phyloP scores from a whole-genome alignment of 1,140 invertebrate species.

The Idris sp. region DNA sequence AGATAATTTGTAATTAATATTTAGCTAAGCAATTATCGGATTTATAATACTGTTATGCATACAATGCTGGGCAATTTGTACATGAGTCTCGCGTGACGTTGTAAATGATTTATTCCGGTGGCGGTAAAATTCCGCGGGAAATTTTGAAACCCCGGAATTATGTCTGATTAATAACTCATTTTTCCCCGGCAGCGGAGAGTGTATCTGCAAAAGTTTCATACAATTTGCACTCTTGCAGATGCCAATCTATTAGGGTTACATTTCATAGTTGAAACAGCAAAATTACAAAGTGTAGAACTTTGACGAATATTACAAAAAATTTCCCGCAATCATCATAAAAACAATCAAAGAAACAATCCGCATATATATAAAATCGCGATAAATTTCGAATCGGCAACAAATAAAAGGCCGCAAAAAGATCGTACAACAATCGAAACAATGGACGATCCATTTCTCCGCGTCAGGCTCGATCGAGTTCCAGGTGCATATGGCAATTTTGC shows the following conservation, averaged over 20 bases:
- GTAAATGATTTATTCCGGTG: slow-evolving; percentile 29
- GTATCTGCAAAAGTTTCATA: slow-evolving; percentile 17
- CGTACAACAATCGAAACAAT: slow-evolving; percentile 58
- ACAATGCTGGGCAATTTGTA: slow-evolving; percentile 55
- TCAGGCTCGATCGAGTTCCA: slow-evolving; percentile 53
- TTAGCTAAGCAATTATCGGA: slow-evolving; percentile 44
- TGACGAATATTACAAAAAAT: slow-evolving; percentile 23
- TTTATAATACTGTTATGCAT: slow-evolving; percentile 57
- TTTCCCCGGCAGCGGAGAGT: slow-evolving; percentile 5
- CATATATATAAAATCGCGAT: slow-evolving; percentile 42
- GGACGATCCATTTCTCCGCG: slow-evolving; percentile 51
- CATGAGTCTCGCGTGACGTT: slow-evolving; percentile 29
- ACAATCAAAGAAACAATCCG: slow-evolving; percentile 41
- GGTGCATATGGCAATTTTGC: slow-evolving; percentile 61
- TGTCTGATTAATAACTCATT: slow-evolving; percentile 22
- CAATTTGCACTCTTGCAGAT: slow-evolving; percentile 1
- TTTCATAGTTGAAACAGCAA: no score
- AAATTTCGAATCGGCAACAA: slow-evolving; percentile 36
- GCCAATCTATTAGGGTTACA: no score
- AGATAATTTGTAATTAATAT: slow-evolving; percentile 62
- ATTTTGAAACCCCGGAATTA: slow-evolving; percentile 38
- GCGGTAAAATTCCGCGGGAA: slow-evolving; percentile 26
- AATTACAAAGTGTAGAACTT: no score
- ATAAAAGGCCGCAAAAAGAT: slow-evolving; percentile 45
- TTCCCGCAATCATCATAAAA: slow-evolving; percentile 49